Conservation (phyloP, 1,140 invertebrate genomes). For the Drosophila melanogaster region Release_6_plus_ISO1_MT NT_037436.4:22467501-22468000, state of each 20-base stretch:
- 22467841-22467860: constrained; percentile 76
- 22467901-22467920: constrained; percentile 79
- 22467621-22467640: constrained; percentile 94
- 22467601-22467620: constrained; percentile 96
- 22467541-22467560: constrained; percentile 90
- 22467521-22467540: constrained; percentile 89
- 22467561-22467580: constrained; percentile 90
- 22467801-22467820: constrained; percentile 9
- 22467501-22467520: constrained; percentile 94
- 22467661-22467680: constrained; percentile 86
- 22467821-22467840: constrained; percentile 67
- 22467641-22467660: constrained; percentile 86
- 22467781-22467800: constrained; percentile 48
- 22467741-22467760: constrained; percentile 63
- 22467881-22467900: constrained; percentile 66
- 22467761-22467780: constrained; percentile 62
- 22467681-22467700: constrained; percentile 76
- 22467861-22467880: constrained; percentile 74
- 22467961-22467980: constrained; percentile 9
- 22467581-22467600: constrained; percentile 92
- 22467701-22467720: constrained; percentile 65
- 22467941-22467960: constrained; percentile 11
- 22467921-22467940: constrained; percentile 73
- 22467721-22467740: constrained; percentile 48
- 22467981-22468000: constrained; percentile 1